Base-by-base conservation (phyloP, 2,888 invertebrate species). In the Oscheius sp. region DNA sequence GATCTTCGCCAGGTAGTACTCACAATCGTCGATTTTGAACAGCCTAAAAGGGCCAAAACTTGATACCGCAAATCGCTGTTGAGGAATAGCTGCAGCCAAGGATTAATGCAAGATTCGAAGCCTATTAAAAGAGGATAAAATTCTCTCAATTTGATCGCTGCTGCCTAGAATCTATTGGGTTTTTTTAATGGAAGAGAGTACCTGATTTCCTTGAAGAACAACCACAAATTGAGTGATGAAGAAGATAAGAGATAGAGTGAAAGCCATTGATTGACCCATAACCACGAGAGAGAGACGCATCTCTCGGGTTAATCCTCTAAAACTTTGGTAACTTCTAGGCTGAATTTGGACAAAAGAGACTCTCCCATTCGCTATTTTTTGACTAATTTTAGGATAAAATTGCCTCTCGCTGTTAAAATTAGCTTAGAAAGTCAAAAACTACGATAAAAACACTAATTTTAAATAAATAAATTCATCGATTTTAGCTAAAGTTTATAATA, bases 31-130 rank as follows among this genome's bases (percentile, higher is more conserved):
- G n/a, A n/a, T n/a, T 37, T 37, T 37, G 37, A 37, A 37, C 37
- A 37, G 37, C 6, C 15, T 37, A 37, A 10, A 37, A 37, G 37
- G 8, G 8, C 8, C 37, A 37, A 37, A 37, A 37, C 15, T 37
- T 6, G n/a, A n/a, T 37, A 34, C 10, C 61, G 37, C 4, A 61
- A 29, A 45, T 61, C 61, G n/a, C 45, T 61, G 61, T 61, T 61
- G 6, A 61, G 42, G 10, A 27, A 1, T 15, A 61, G 45, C 42
- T 46, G 46, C 3, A 61, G n/a, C 61, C 61, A 61, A n/a, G 42
- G 42, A 29, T 39, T 61, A 1, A 42, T 5, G 20, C 45, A 61
- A 27, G 61, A 61, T 17, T 45, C 29, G 61, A 61, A 46, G 25
- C 45, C 61, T 8, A 31, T 61, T 15, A 61, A 20, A 1, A 61